Evolutionary conservation across 2,888 invertebrate genomes (phyloP).

Genomic region (Allacma fusca): DNA sequence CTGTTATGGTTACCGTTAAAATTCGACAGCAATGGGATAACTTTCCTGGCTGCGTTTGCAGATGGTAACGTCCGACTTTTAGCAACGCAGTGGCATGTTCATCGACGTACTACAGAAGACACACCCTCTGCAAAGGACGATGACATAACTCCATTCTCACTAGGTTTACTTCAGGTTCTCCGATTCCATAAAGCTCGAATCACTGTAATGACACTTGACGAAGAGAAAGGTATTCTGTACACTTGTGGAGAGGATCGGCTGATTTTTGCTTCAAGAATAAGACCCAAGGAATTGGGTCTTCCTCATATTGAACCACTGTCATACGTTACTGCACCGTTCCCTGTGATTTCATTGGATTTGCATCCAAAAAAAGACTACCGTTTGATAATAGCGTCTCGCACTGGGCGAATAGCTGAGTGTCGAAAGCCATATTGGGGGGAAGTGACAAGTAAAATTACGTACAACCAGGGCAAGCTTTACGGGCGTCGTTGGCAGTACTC

Average conservation of each 20-base stretch:
- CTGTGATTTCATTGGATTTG: slow-evolving; percentile 52
- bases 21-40: slow-evolving; percentile 71
- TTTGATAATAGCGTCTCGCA: slow-evolving; percentile 51
- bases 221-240: slow-evolving; percentile 52
- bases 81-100: slow-evolving; percentile 23
- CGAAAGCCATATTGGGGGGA: slow-evolving; percentile 55
- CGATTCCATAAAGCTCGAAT: slow-evolving; percentile 50
- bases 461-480: slow-evolving; percentile 55
- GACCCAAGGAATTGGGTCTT: slow-evolving; percentile 47
- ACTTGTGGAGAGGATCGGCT: slow-evolving; percentile 54
- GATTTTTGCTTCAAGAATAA: slow-evolving; percentile 51
- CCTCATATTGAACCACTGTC: slow-evolving; percentile 50
- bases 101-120: slow-evolving; percentile 36
- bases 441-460: slow-evolving; percentile 43
- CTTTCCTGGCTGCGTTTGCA: slow-evolving; percentile 74
- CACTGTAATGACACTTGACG: slow-evolving; percentile 51
- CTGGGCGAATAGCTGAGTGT: slow-evolving; percentile 55
- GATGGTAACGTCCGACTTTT: slow-evolving; percentile 75
- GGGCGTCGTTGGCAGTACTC: slow-evolving; percentile 61
- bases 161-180: slow-evolving; percentile 48
- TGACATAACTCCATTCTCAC: slow-evolving; percentile 34
- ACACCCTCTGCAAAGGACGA: slow-evolving; percentile 25
- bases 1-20: slow-evolving; percentile 76
- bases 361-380: slow-evolving; percentile 54
- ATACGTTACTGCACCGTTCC: slow-evolving; percentile 53